phyloP scores from a whole-genome alignment of 2,888 invertebrate species.

The Hydrotaea diabolus region DNA sequence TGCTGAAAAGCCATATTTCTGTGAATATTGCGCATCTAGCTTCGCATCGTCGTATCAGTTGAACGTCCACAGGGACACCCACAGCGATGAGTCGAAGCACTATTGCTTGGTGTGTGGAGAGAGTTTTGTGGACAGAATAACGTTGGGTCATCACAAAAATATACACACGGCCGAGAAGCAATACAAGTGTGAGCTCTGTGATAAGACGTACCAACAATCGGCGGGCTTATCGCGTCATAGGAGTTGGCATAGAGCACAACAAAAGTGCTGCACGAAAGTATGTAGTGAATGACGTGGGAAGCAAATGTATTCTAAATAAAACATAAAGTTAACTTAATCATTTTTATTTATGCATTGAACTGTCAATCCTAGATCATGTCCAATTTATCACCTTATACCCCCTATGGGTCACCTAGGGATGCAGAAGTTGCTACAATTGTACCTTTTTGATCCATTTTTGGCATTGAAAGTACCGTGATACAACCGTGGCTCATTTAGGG shows the following conservation, averaged over 20 bases:
- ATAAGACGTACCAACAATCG: slow-evolving; percentile 73
- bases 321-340: too few species aligned
- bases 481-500: too few species aligned
- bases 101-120: slow-evolving; percentile 72
- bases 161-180: slow-evolving; percentile 71
- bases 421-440: too few species aligned
- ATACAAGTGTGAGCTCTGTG: slow-evolving; percentile 74
- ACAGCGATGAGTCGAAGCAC: slow-evolving; percentile 52
- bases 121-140: slow-evolving; percentile 71
- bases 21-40: slow-evolving; percentile 61
- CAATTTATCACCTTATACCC: too few species aligned
- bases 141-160: slow-evolving; percentile 72
- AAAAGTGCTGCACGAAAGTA: slow-evolving; percentile 24
- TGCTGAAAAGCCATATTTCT: slow-evolving; percentile 74
- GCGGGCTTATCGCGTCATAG: slow-evolving; percentile 74
- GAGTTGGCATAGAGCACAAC: slow-evolving; percentile 66
- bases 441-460: too few species aligned
- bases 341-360: too few species aligned
- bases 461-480: too few species aligned
- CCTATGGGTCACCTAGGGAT: too few species aligned
- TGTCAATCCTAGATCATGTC: too few species aligned
- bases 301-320: too few species aligned
- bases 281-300: too few species aligned
- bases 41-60: slow-evolving; percentile 67
- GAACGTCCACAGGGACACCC: slow-evolving; percentile 53